Evolutionary conservation across 2,113 vertebrate genomes (phyloP), one percentile per base, ranked within the genome.

Genomic region (Bucco capensis): DNA sequence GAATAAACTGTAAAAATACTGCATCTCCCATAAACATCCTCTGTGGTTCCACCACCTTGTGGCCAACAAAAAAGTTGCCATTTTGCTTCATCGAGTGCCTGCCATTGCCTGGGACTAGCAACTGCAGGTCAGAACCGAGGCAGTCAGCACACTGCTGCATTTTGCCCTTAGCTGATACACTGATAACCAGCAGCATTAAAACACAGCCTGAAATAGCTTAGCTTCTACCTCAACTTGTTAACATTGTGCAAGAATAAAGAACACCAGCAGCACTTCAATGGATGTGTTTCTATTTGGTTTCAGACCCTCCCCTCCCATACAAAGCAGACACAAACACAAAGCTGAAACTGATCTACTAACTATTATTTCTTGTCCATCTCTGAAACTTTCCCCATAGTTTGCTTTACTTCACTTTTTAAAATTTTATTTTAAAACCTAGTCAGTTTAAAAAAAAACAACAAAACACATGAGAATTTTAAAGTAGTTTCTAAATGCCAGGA

Each of bases 161-260:
- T 51, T 3, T 54, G 95, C 90, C 90, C 71, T 70, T 60, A 62
- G 86, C 86, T 38, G 58, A 72, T 23, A 72, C 61, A 82, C 2
- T 50, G 85, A 58, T 87, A 92, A 75, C 75, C 4, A 93, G 92
- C 95, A 96, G 96, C 90, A 84, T 50, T 44, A 50, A 73, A 72
- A 42, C 57, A 95, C 80, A 94, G 93, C 95, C 86, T 58, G 80
- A 44, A 81, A 90, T 15, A 87, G 77, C 74, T 74, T 11, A 86
- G 92, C 92, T 65, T 65, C 90, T 86, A 50, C 83, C 92, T 93
- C 88, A 50, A 9, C 86, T 79, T 28, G 75, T 67, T 82, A 58
- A 65, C 81, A 73, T 17, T 93, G 92, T 93, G 90, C 92, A 92
- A 93, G 93, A 93, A 67, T 40, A 76, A 76, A 61, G 91, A 92